Conservation (phyloP, 2,113 vertebrate species). For the Carassius carassius region DNA sequence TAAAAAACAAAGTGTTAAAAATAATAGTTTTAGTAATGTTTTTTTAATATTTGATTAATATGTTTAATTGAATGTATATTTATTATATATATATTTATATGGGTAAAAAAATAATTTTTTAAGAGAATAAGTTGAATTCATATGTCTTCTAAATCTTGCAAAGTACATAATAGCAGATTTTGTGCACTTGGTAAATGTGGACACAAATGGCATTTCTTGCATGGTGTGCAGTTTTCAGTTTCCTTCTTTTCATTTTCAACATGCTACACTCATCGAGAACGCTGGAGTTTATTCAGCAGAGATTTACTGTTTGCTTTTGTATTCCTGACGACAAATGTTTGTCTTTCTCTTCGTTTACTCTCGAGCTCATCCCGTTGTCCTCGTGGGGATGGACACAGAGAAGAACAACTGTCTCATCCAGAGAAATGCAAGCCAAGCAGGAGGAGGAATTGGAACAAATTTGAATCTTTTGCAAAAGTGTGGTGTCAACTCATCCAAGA, state of each 20-base stretch:
- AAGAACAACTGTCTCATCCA: slow-evolving; percentile 35
- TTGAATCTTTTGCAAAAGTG: slow-evolving; percentile 26
- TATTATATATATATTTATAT: neutral
- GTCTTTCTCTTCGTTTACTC: slow-evolving; percentile 22
- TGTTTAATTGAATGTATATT: neutral
- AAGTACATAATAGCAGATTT: neutral
- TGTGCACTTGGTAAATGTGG: neutral
- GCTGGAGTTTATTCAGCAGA: neutral
- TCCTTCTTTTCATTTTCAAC: neutral
- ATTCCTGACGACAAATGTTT: slow-evolving; percentile 29
- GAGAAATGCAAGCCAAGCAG: neutral
- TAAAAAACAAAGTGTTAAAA: neutral
- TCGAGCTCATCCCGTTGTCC: slow-evolving; percentile 19
- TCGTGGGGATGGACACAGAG: slow-evolving; percentile 2
- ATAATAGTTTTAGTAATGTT: neutral
- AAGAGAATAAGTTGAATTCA: neutral
- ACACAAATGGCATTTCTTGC: neutral
- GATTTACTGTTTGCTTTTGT: slow-evolving; percentile 17
- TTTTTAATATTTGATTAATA: neutral
- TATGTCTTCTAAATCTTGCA: neutral
- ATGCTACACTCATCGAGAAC: neutral
- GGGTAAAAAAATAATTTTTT: neutral
- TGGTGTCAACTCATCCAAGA: slow-evolving; percentile 24
- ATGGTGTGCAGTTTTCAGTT: neutral
- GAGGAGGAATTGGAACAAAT: neutral